Percentiles rank a stretch among this genome's conserved stretches.
phyloP scores from a whole-genome alignment of 2,113 vertebrate genomes.

The Pseudolaguvia tuberculata region DNA sequence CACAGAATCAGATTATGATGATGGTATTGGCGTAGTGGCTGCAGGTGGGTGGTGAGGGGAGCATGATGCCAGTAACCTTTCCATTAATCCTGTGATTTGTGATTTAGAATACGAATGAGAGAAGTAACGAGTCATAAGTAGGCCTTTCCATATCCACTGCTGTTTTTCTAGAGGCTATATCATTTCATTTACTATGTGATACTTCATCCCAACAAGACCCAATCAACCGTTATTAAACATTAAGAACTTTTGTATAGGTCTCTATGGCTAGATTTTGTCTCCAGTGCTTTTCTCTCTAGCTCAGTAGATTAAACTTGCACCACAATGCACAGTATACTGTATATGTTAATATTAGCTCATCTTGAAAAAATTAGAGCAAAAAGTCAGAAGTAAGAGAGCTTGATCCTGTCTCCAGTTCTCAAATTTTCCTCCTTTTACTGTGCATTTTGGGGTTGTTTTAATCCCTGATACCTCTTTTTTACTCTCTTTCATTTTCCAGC shows the following conservation, averaged over 20 bases:
- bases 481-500: slow-evolving; percentile 33
- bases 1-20: slow-evolving; percentile 87
- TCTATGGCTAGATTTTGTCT: slow-evolving; percentile 42
- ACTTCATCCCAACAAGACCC: not conserved
- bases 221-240: not conserved
- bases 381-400: not conserved
- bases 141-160: slow-evolving; percentile 21
- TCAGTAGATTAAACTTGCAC: slow-evolving; percentile 24
- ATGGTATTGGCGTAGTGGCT: slow-evolving; percentile 89
- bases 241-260: not conserved
- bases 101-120: slow-evolving; percentile 27
- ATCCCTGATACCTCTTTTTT: slow-evolving; percentile 32
- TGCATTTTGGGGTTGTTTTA: slow-evolving; percentile 41
- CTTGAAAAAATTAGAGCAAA: slow-evolving; percentile 6
- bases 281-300: slow-evolving; percentile 42
- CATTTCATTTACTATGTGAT: not conserved
- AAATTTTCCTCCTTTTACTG: slow-evolving; percentile 19
- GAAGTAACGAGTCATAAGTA: slow-evolving; percentile 34
- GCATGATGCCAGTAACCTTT: slow-evolving; percentile 43
- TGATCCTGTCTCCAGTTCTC: slow-evolving; percentile 6
- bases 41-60: slow-evolving; percentile 85
- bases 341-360: not conserved
- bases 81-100: slow-evolving; percentile 51
- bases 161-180: slow-evolving; percentile 46
- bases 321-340: slow-evolving; percentile 5